Evolutionary conservation across 2,113 vertebrate genomes (phyloP).

Genomic region (Psophia crepitans): DNA sequence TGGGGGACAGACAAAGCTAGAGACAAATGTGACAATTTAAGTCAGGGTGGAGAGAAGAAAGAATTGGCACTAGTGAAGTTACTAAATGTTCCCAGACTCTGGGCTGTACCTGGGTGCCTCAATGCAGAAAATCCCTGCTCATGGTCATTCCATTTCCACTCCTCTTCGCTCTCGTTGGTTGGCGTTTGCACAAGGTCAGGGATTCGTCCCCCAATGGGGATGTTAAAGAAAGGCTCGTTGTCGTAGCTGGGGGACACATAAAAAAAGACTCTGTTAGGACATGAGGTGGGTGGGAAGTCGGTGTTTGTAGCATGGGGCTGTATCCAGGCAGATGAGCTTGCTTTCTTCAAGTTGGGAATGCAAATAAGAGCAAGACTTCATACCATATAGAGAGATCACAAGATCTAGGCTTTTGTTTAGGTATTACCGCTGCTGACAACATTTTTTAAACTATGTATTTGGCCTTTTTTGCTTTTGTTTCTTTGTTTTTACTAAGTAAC

Average conservation of each 20-base stretch:
- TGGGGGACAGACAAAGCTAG: background rate
- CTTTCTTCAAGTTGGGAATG: background rate
- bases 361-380: background rate
- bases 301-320: background rate
- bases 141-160: slow-evolving; percentile 78
- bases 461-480: background rate
- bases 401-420: background rate
- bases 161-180: slow-evolving; percentile 72
- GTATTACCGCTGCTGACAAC: background rate
- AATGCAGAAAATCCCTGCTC: slow-evolving; percentile 84
- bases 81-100: background rate
- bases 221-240: slow-evolving; percentile 73
- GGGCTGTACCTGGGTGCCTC: slow-evolving; percentile 79
- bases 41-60: background rate
- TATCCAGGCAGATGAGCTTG: background rate
- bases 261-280: background rate
- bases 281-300: background rate
- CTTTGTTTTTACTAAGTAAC: background rate
- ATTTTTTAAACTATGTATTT: background rate
- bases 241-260: slow-evolving; percentile 57
- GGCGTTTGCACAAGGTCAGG: slow-evolving; percentile 71
- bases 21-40: background rate
- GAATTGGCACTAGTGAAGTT: background rate
- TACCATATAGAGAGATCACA: background rate
- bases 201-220: slow-evolving; percentile 83